A percentile compares a stretch with the other conserved stretches of the same genome.
Conservation (phyloP, 2,888 invertebrate genomes). For the Xanthia togata region DNA sequence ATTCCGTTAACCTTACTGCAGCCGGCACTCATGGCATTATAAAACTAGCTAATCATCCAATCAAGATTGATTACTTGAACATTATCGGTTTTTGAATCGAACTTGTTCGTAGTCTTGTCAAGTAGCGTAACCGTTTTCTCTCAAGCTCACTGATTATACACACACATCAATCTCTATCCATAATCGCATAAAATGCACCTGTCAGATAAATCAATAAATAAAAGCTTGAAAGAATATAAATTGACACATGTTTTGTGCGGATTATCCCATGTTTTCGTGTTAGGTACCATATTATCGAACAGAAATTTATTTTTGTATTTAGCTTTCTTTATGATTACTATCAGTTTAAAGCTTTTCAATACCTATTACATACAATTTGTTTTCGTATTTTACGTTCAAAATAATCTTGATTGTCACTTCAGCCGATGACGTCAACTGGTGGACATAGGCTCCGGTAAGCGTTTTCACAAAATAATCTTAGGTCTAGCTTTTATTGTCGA, state of each 20-base stretch:
- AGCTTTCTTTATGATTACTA: conserved; percentile 28
- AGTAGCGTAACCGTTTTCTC: conserved; percentile 26
- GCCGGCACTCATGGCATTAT: neutral
- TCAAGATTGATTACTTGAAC: conserved; percentile 18
- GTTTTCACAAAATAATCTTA: neutral
- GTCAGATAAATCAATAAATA: conserved; percentile 25
- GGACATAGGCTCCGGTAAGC: neutral
- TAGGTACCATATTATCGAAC: conserved; percentile 11
- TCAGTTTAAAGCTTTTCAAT: conserved; percentile 22
- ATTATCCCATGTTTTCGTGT: conserved; percentile 28
- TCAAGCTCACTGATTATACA: neutral
- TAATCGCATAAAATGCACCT: conserved; percentile 24
- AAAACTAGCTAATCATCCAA: conserved; percentile 20
- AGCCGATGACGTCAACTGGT: too few relatives aligned
- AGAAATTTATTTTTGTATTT: conserved; percentile 20
- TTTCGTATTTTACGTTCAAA: neutral
- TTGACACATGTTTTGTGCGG: conserved; percentile 26
- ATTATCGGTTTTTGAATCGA: conserved; percentile 15
- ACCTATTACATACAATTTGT: neutral
- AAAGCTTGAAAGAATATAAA: conserved; percentile 17
- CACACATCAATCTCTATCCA: conserved; percentile 30
- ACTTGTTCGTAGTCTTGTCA: conserved; percentile 1
- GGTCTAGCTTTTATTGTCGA: neutral
- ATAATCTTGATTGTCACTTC: neutral
- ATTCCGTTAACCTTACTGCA: conserved; percentile 35